These are phyloP conservation scores for Habrosyne pyritoides DNA, from an alignment of 2,888 invertebrate genomes.

Conservation along the genomic window DNA sequence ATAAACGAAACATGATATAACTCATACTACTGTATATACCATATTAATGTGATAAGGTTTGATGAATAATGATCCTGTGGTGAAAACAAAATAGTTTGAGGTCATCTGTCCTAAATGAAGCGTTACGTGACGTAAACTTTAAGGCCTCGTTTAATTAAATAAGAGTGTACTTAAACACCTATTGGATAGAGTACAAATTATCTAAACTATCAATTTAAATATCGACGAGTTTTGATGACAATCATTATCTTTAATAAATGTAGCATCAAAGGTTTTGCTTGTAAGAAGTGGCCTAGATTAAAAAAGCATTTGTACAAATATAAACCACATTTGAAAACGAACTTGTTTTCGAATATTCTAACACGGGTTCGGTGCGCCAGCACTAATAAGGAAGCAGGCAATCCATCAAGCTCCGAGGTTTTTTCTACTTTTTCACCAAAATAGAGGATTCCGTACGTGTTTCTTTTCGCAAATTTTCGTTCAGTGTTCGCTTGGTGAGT, in stretches of 20 bases:
- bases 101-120: not conserved
- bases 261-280: too few relatives aligned
- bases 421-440: constrained; percentile 43
- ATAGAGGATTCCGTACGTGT: constrained; percentile 44
- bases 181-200: too few relatives aligned
- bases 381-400: constrained; percentile 50
- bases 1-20: too few relatives aligned
- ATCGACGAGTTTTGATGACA: not conserved
- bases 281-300: not conserved
- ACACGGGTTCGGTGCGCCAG: constrained; percentile 27
- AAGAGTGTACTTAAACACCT: not conserved
- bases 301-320: not conserved
- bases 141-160: not conserved
- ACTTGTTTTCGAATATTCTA: constrained; percentile 19
- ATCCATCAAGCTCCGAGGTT: constrained; percentile 54
- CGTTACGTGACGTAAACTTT: not conserved
- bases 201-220: too few relatives aligned
- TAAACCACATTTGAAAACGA: not conserved
- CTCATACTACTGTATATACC: too few relatives aligned
- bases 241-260: too few relatives aligned
- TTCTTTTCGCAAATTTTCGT: constrained; percentile 37
- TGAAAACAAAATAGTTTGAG: not conserved
- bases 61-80: not conserved
- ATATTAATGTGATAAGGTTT: too few relatives aligned
- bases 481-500: constrained; percentile 23